Conservation (phyloP, 2,888 invertebrate genomes). For the Hydropsyche betteni region DNA sequence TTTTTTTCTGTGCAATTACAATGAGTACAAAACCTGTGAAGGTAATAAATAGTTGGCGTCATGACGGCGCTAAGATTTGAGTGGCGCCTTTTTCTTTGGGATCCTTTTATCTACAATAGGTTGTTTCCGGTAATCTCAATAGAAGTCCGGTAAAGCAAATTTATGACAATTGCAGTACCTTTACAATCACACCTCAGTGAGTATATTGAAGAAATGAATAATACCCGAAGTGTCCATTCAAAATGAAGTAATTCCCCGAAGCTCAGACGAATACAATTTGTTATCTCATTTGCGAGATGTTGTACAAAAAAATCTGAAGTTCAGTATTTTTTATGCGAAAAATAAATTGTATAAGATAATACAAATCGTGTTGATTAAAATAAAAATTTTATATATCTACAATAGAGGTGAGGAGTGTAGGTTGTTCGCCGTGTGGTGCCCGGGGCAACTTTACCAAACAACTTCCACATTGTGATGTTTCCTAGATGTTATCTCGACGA, state of each 20-base stretch:
- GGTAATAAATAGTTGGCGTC: too few relatives aligned
- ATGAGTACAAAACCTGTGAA: too few relatives aligned
- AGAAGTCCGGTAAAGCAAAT: not conserved
- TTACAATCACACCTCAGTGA: not conserved
- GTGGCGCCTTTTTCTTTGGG: slow-evolving; percentile 10
- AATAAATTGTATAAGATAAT: too few relatives aligned
- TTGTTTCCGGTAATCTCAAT: slow-evolving; percentile 12
- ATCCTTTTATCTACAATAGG: not conserved
- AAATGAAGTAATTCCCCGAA: not conserved
- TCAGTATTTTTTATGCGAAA: not conserved
- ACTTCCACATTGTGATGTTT: slow-evolving; percentile 46
- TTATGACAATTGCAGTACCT: not conserved
- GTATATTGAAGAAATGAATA: not conserved
- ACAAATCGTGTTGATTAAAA: slow-evolving; percentile 3
- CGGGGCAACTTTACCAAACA: slow-evolving; percentile 26
- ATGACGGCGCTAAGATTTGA: not conserved
- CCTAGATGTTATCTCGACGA: slow-evolving; percentile 40
- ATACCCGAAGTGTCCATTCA: not conserved
- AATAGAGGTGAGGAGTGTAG: slow-evolving; percentile 28
- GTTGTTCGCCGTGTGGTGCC: slow-evolving; percentile 9
- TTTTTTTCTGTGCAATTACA: too few relatives aligned
- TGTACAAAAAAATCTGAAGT: not conserved
- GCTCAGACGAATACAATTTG: not conserved
- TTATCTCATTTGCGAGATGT: not conserved
- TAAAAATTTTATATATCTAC: not conserved